These are phyloP conservation scores for Xylota sylvarum DNA, from an alignment of 2,888 invertebrate species.

Conservation along the genomic window DNA sequence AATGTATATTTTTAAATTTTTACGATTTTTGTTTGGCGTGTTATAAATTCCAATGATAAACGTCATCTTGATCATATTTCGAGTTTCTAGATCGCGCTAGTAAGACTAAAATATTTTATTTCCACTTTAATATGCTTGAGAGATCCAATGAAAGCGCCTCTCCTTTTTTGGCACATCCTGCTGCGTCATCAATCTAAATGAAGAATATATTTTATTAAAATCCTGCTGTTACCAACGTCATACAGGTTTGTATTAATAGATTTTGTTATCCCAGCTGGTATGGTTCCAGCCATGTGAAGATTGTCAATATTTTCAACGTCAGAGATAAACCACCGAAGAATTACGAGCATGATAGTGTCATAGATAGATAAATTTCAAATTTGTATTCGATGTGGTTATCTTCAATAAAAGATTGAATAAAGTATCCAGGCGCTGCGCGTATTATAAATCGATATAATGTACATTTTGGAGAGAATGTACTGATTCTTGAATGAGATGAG, in stretches of 20 bases:
- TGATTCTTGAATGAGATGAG: background rate
- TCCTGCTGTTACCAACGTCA: background rate
- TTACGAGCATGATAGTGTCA: background rate
- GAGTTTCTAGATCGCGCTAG: too few relatives aligned
- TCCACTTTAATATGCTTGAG: background rate
- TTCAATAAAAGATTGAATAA: background rate
- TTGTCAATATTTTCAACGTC: background rate
- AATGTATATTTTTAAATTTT: too few relatives aligned
- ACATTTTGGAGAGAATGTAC: too few relatives aligned
- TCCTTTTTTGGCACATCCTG: background rate
- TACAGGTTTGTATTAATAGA: background rate
- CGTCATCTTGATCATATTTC: too few relatives aligned
- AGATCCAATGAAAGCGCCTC: background rate
- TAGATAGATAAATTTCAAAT: background rate
- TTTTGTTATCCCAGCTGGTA: background rate
- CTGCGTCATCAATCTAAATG: background rate
- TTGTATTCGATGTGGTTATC: background rate
- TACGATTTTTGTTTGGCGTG: too few relatives aligned
- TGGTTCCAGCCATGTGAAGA: background rate
- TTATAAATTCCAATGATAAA: too few relatives aligned
- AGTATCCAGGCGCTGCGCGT: background rate
- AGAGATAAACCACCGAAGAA: background rate
- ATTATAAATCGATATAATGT: background rate
- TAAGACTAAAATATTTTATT: too few relatives aligned
- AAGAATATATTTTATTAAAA: background rate